Conservation (phyloP, 2,888 invertebrate genomes). For the Ectobius pallidus region DNA sequence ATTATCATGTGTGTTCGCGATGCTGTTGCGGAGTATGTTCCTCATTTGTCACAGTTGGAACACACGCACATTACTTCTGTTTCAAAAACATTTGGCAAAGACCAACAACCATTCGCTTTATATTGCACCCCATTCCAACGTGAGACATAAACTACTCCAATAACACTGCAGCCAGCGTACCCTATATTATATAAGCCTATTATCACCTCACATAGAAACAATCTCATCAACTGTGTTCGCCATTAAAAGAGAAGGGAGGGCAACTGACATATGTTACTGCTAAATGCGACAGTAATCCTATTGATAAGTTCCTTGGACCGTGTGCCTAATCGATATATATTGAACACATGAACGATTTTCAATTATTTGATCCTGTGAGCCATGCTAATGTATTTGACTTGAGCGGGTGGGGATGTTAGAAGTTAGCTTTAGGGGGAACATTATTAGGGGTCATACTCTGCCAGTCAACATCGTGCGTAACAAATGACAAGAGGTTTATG, state of each 20-base stretch:
- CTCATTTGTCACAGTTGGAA: too few species aligned
- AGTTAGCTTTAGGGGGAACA: too few species aligned
- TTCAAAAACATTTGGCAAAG: too few species aligned
- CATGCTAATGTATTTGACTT: constrained; percentile 20
- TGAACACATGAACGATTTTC: constrained; percentile 40
- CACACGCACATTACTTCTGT: too few species aligned
- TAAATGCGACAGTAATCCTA: constrained; percentile 29
- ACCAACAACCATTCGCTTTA: too few species aligned
- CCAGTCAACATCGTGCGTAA: background rate
- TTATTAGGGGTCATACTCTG: background rate
- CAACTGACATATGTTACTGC: constrained; percentile 18
- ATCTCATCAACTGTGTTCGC: too few species aligned
- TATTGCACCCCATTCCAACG: constrained; percentile 15
- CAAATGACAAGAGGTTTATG: too few species aligned
- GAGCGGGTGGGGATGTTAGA: too few species aligned
- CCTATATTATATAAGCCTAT: constrained; percentile 19
- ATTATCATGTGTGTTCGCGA: too few species aligned
- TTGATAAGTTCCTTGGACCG: constrained; percentile 27
- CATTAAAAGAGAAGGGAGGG: too few species aligned
- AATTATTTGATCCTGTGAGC: constrained; percentile 31
- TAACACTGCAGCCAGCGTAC: constrained; percentile 4
- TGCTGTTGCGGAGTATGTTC: too few species aligned
- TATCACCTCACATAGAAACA: constrained; percentile 16
- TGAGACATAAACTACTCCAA: constrained; percentile 22
- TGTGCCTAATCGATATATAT: constrained; percentile 34